Conservation (phyloP, 2,797 vertebrate genomes). For the Spinus olivaceus region DNA sequence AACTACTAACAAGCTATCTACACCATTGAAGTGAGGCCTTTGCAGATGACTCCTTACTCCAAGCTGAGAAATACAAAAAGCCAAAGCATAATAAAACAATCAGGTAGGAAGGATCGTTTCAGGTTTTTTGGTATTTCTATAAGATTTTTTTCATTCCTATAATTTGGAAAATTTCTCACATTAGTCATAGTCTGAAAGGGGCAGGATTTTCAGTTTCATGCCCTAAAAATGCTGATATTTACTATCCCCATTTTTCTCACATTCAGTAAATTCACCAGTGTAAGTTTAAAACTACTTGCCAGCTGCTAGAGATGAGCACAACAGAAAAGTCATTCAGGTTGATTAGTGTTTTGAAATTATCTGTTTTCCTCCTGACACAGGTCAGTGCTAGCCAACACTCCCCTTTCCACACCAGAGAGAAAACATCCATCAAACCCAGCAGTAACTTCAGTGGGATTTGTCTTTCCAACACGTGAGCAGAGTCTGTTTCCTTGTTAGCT, state of each 20-base stretch:
- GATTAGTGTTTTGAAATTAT: background rate
- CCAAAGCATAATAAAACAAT: background rate
- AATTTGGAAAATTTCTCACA: background rate
- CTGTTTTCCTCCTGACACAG: background rate
- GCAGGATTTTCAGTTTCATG: background rate
- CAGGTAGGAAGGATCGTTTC: background rate
- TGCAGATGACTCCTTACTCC: background rate
- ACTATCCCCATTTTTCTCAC: background rate
- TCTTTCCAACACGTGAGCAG: background rate
- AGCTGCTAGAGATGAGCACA: background rate
- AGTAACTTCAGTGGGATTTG: background rate
- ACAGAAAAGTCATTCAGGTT: background rate
- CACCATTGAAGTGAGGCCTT: background rate
- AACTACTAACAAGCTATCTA: background rate
- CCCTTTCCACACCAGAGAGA: background rate
- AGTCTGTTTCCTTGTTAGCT: rapidly evolving
- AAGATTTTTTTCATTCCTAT: rapidly evolving
- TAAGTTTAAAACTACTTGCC: background rate
- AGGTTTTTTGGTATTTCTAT: background rate
- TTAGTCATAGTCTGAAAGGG: background rate
- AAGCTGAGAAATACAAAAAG: background rate
- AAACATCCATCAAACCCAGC: background rate
- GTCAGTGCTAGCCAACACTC: background rate
- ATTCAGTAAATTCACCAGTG: background rate
- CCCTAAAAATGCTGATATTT: background rate